Percentiles rank a stretch among this genome's conserved stretches.
These are phyloP conservation scores for Cephus runcator DNA, from an alignment of 2,888 invertebrate genomes.

Conservation along the genomic window DNA sequence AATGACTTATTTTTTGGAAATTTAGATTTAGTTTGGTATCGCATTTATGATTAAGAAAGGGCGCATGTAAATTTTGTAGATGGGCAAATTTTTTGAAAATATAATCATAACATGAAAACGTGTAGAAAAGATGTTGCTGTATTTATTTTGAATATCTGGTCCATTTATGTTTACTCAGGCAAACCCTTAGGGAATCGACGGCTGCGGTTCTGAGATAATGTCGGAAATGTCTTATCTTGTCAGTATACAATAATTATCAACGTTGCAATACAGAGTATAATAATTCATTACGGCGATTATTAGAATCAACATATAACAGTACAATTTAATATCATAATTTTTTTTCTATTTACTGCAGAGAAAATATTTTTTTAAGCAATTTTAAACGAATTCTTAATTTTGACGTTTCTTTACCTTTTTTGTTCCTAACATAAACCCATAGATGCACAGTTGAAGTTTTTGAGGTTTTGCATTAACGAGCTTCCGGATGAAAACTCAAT, in stretches of 20 bases:
- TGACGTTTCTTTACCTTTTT: neutral
- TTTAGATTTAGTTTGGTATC: constrained; percentile 8
- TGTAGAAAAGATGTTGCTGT: neutral
- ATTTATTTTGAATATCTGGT: neutral
- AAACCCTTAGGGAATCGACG: neutral
- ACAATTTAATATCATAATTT: neutral
- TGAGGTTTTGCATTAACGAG: neutral
- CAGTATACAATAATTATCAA: neutral
- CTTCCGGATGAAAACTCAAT: neutral
- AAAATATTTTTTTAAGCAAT: neutral
- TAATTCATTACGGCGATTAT: neutral
- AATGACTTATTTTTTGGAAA: constrained; percentile 4
- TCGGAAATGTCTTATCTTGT: neutral
- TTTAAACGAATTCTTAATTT: neutral
- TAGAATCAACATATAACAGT: neutral
- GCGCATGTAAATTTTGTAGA: neutral
- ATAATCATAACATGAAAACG: neutral
- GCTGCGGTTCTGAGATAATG: neutral
- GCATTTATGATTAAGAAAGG: neutral
- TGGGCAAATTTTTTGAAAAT: constrained; percentile 5
- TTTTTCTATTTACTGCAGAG: neutral
- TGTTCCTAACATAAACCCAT: neutral
- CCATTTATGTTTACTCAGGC: neutral
- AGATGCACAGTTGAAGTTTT: neutral
- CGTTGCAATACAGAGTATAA: neutral